phyloP scores from a whole-genome alignment of 2,113 vertebrate genomes.

The Melanotaenia duboulayi region DNA sequence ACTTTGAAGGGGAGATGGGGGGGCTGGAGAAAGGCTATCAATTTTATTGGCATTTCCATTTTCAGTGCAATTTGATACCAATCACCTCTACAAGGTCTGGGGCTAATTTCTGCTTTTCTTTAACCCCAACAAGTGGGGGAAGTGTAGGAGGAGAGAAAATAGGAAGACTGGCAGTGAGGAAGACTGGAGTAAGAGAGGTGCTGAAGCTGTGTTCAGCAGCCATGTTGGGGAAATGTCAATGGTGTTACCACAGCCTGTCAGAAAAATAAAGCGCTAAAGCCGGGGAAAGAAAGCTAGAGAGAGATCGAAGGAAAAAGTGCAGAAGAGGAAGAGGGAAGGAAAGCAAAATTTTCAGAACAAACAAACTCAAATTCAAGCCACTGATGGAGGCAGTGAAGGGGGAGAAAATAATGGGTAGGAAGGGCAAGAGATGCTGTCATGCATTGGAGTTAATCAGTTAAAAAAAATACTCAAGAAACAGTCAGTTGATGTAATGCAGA shows the following conservation, averaged over 20 bases:
- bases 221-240: slow-evolving; percentile 74
- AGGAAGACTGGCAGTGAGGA: slow-evolving; percentile 14
- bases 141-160: slow-evolving; percentile 3
- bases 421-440: slow-evolving; percentile 70
- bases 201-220: slow-evolving; percentile 68
- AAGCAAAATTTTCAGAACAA: slow-evolving; percentile 7
- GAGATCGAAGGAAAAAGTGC: slow-evolving; percentile 3
- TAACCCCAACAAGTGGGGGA: slow-evolving; percentile 62
- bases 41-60: slow-evolving; percentile 91
- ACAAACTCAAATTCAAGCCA: slow-evolving; percentile 7
- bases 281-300: not conserved
- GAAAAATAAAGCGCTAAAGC: slow-evolving; percentile 4
- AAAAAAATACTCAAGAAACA: not conserved
- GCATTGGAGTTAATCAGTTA: slow-evolving; percentile 86
- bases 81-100: slow-evolving; percentile 87
- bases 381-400: slow-evolving; percentile 24
- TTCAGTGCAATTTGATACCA: slow-evolving; percentile 88
- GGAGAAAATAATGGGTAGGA: slow-evolving; percentile 37
- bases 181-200: slow-evolving; percentile 61
- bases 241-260: slow-evolving; percentile 48
- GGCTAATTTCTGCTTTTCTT: slow-evolving; percentile 79
- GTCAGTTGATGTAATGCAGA: slow-evolving; percentile 28
- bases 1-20: slow-evolving; percentile 63
- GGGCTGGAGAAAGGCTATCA: slow-evolving; percentile 79
- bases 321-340: not conserved